Percentiles rank a stretch among this genome's conserved stretches.
Evolutionary conservation across 2,797 vertebrate species (phyloP).

Genomic region (Brotogeris chrysoptera): DNA sequence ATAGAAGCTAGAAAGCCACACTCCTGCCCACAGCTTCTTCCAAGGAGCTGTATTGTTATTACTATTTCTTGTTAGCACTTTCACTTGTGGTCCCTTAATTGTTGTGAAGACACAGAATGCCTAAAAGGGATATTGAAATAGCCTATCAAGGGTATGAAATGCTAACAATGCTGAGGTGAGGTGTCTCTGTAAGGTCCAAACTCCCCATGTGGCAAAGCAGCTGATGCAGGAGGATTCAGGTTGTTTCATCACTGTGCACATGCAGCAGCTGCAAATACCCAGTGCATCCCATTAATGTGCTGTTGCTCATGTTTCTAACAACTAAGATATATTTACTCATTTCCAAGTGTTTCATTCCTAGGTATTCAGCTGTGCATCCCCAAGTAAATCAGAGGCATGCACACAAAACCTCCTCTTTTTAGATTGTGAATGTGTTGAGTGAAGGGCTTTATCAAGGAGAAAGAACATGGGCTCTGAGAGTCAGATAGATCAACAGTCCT

Average conservation of each 20-base stretch:
- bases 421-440: neutral
- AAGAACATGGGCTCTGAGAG: neutral
- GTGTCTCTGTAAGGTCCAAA: neutral
- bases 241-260: neutral
- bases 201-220: neutral
- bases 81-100: neutral
- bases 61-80: neutral
- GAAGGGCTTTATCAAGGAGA: neutral
- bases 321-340: neutral
- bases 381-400: neutral
- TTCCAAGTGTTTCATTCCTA: neutral
- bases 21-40: neutral
- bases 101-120: too few relatives aligned
- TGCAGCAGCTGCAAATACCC: neutral
- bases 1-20: neutral
- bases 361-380: neutral
- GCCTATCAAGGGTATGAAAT: too few relatives aligned
- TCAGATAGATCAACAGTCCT: neutral
- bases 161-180: neutral
- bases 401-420: neutral
- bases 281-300: too few relatives aligned
- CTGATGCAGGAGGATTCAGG: neutral
- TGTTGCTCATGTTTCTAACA: neutral
- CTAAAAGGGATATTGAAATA: neutral
- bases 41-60: neutral